phyloP scores from a whole-genome alignment of 2,113 vertebrate genomes.

The Leucosticte australis region DNA sequence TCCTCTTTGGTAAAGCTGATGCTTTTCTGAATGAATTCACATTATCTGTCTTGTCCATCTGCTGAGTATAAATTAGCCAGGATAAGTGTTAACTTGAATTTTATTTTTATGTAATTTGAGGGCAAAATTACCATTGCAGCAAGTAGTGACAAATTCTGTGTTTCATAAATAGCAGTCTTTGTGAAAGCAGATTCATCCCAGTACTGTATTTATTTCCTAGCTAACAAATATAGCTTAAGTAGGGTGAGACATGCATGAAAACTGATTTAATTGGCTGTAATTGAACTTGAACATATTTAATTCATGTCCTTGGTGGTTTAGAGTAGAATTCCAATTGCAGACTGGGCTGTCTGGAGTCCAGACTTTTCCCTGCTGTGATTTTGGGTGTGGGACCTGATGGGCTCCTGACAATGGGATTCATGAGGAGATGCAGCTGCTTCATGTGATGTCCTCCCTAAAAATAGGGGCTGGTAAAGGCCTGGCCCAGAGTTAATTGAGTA shows the following conservation, averaged over 20 bases:
- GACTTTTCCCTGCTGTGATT: background rate
- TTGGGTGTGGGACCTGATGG: background rate
- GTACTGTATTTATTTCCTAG: background rate
- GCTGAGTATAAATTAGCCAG: background rate
- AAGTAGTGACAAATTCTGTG: background rate
- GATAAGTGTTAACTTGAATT: background rate
- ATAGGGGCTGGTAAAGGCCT: background rate
- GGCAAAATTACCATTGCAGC: background rate
- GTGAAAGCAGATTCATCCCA: background rate
- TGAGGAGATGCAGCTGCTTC: background rate
- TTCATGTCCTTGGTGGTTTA: background rate
- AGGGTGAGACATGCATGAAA: background rate
- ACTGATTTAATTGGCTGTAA: background rate
- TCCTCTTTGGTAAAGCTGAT: background rate
- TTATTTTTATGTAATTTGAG: background rate
- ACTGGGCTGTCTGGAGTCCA: background rate
- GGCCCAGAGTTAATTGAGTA: background rate
- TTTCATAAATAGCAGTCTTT: background rate
- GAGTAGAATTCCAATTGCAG: background rate
- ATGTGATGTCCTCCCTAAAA: background rate
- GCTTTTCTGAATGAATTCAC: background rate
- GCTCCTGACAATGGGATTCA: fast-evolving
- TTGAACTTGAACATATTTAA: background rate
- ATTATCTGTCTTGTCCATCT: background rate
- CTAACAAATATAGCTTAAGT: background rate